phyloP scores from a whole-genome alignment of 2,113 vertebrate species.

The Loxodonta africana region DNA sequence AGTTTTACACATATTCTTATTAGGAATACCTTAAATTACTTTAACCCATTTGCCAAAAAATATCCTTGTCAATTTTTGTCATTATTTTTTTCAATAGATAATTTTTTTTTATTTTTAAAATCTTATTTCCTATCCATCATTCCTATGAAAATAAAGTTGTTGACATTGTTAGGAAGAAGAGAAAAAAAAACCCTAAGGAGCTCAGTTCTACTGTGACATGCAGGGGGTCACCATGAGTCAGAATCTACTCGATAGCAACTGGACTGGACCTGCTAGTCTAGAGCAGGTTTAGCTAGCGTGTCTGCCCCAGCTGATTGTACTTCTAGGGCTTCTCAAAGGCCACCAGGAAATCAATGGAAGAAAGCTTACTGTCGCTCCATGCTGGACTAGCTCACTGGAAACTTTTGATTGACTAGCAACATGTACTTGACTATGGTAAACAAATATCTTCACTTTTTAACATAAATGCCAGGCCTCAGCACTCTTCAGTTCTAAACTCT shows the following conservation, averaged over 20 bases:
- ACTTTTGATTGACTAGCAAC: conserved; percentile 42
- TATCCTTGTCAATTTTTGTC: conserved; percentile 73
- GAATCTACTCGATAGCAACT: background rate
- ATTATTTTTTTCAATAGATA: conserved; percentile 42
- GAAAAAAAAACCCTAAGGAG: background rate
- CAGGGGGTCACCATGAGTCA: background rate
- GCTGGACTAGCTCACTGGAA: conserved; percentile 40
- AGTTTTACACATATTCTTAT: background rate
- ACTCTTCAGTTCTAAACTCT: conserved; percentile 39
- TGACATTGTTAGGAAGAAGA: conserved; percentile 51
- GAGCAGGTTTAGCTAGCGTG: conserved; percentile 19
- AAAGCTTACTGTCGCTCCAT: background rate
- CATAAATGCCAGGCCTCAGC: conserved; percentile 50
- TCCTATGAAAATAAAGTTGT: conserved; percentile 66
- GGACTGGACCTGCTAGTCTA: conserved; percentile 24
- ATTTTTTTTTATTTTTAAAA: conserved; percentile 57
- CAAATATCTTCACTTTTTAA: conserved; percentile 43
- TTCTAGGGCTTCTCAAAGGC: conserved; percentile 24
- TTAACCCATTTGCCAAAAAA: conserved; percentile 80
- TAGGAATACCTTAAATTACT: conserved; percentile 53
- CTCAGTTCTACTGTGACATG: background rate
- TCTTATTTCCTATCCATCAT: conserved; percentile 61
- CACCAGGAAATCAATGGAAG: background rate
- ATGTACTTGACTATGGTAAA: conserved; percentile 56
- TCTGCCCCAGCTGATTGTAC: background rate